Evolutionary conservation across 1,140 invertebrate genomes (phyloP), one percentile per base, ranked within the genome.

Genomic region (Laodelphax striatellus): DNA sequence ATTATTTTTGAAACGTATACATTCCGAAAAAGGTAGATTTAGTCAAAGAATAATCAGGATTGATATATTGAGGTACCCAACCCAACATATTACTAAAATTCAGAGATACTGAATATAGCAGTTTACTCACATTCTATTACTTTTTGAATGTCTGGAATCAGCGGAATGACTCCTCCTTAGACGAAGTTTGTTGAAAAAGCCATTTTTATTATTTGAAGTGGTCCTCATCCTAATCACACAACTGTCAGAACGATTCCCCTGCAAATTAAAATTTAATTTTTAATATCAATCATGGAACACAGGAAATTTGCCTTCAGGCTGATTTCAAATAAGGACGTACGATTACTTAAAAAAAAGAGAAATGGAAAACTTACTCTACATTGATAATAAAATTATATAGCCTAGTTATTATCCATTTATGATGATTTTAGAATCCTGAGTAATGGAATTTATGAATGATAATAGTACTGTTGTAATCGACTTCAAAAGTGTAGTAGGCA

Each of bases 171-270:
- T 64, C 19, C 65, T 58, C 19, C 65, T 28, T 5, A 66, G 54
- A 52, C 62, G 56, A 11, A 66, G 42, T 38, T 58, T 55, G 24
- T 64, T 64, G 55, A 66, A 63, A 58, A 66, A 66, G 2, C 65
- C 57, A 42, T 58, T 57, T 52, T 61, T 57, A 13, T 62, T 61
- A 50, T 55, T 64, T n/a, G 63, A 44, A n/a, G 65, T 61, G 52
- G 65, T 62, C 22, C 58, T 60, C 13, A 52, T 56, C 38, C 54
- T 46, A 16, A 56, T 53, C 55, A 61, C 46, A 53, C 65, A 64
- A 50, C 65, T 62, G 55, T 66, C 65, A 38, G 65, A 66, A 24
- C 63, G 64, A 54, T 64, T 66, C 52, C 65, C 65, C 65, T 66
- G 34, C 54, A 56, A 55, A 64, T 46, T 58, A 41, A 62, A 43